Base-by-base conservation (phyloP, 2,888 invertebrate genomes). In the Cosmopolites sordidus region DNA sequence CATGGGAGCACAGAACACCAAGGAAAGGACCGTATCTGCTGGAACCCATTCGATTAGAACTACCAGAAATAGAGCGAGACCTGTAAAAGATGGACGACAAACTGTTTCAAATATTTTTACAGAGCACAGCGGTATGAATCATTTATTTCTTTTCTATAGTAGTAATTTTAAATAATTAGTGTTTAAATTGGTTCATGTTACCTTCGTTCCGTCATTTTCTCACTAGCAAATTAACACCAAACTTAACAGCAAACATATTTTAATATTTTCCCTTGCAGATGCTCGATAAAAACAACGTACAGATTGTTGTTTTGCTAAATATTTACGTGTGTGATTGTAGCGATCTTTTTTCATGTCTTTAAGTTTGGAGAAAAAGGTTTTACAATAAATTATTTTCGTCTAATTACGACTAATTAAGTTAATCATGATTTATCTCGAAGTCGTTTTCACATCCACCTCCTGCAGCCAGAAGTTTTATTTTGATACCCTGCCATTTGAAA, bases 1-100 rank as follows among this genome's bases (percentile, higher is more conserved):
- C 74, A 92, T 92, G 92, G 92, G 92, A 76, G 92, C 92, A 73
- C 92, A 92, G 82, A 92, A 91, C 81, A 90, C 89, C 74, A 92
- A 93, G 79, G 92, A 92, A 79, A 85, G 89, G 74, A 83, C 85
- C 69, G 81, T 85, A 69, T 82, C 84, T 40, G 79, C 81, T 73
- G 87, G 82, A 68, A 83, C 84, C 70, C 76, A 73, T 69, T 84
- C 87, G 65, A 82, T 85, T 72, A 83, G 87, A 71, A 83, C 86
- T 61, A 80, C 84, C 57, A 83, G 88, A 69, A 85, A 81, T 72
- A 87, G 89, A 77, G 84, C 85, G 65, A 80, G 86, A 71, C 80
- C 82, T 67, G 81, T 83, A 58, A 89, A 90, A 79, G 92, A 92
- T 81, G 86, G 86, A 73, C 83, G 89, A 74, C 83, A 84, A 68